A percentile compares a stretch with the other conserved stretches of the same genome.
phyloP scores from a whole-genome alignment of 2,888 invertebrate species.

The Polylopha cassiicola region DNA sequence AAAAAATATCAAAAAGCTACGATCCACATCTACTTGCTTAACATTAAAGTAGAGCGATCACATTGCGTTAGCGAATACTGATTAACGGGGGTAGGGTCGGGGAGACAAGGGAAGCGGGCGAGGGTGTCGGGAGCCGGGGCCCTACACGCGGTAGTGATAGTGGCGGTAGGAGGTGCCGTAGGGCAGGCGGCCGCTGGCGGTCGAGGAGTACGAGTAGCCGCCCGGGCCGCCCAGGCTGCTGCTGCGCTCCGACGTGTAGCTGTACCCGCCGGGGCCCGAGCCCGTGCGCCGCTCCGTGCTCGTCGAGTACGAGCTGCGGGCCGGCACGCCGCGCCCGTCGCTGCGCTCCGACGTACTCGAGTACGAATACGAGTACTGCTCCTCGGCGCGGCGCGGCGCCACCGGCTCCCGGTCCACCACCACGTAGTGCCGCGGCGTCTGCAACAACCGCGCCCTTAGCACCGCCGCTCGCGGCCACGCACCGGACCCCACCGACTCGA shows the following conservation, averaged over 20 bases:
- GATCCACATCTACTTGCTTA: constrained; percentile 61
- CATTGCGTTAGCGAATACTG: constrained; percentile 71
- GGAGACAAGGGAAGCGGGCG: constrained; percentile 30
- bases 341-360: constrained; percentile 78
- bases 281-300: constrained; percentile 83
- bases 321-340: constrained; percentile 71
- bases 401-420: constrained; percentile 87
- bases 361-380: constrained; percentile 92
- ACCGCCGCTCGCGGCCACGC: constrained; percentile 48
- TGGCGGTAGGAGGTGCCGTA: constrained; percentile 90
- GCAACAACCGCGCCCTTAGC: constrained; percentile 75
- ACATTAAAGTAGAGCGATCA: constrained; percentile 66
- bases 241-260: constrained; percentile 85
- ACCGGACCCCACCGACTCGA: constrained; percentile 45
- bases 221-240: constrained; percentile 86
- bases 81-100: constrained; percentile 40
- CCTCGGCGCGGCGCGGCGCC: constrained; percentile 83
- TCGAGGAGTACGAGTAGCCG: constrained; percentile 90
- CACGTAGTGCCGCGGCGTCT: constrained; percentile 94
- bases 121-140: constrained; percentile 44
- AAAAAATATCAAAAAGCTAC: constrained; percentile 54
- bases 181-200: constrained; percentile 87
- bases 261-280: constrained; percentile 86
- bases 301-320: constrained; percentile 81
- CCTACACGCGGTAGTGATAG: constrained; percentile 91